Percentiles rank a stretch among this genome's conserved stretches.
Evolutionary conservation across 1,140 invertebrate genomes (phyloP).

Genomic region (Muscidifurax raptorellus): DNA sequence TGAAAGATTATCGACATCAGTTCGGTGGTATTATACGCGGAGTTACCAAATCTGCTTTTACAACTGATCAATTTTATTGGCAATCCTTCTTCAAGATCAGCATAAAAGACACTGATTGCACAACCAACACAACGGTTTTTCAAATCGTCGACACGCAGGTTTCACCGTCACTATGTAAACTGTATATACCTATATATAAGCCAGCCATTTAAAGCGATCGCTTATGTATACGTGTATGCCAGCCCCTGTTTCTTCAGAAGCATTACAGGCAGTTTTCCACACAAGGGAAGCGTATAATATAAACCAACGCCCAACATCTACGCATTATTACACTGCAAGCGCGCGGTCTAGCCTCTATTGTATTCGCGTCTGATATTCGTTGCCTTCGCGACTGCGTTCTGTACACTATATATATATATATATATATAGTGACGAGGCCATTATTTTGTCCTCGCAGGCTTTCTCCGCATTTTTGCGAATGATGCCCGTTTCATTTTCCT

Average conservation of each 20-base stretch:
- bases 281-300: not conserved
- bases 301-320: not conserved
- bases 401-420: too few species aligned
- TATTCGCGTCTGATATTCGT: constrained; percentile 21
- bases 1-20: too few species aligned
- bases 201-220: not conserved
- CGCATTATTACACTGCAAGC: constrained; percentile 17
- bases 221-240: too few species aligned
- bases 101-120: too few species aligned
- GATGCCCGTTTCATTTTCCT: constrained; percentile 15
- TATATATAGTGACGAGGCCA: constrained; percentile 19
- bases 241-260: not conserved
- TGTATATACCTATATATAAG: not conserved
- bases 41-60: too few species aligned
- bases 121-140: too few species aligned
- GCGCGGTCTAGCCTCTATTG: not conserved
- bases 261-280: not conserved
- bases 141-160: too few species aligned
- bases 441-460: not conserved
- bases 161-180: too few species aligned
- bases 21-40: too few species aligned
- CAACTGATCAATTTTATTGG: too few species aligned
- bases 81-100: too few species aligned
- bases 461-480: not conserved
- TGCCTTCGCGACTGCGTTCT: not conserved